Evolutionary conservation across 2,113 vertebrate genomes (phyloP), one percentile per base, ranked within the genome.

Genomic region (Leptobrachium ailaonicum): DNA sequence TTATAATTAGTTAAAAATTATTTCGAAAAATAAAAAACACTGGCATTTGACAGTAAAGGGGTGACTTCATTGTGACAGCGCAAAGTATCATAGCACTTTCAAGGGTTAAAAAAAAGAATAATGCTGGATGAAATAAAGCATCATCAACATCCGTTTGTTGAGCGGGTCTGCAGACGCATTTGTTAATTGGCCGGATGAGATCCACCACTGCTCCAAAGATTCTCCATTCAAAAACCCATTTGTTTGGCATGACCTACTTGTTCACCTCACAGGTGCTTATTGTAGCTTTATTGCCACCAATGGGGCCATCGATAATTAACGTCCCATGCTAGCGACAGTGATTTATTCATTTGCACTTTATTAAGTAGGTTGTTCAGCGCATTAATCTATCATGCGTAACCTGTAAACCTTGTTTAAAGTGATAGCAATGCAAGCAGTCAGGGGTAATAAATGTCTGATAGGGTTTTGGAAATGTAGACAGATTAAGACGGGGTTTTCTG

Each of bases 321-420:
- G 73, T 80, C 67, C 45, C 47, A 54, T 68, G 64, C 58, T 3
- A 20, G 12, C 58, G 78, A 74, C 78, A 80, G 42, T 74, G 78
- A 80, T 80, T 50, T 41, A 80, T 80, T 40, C 54, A 42, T 74
- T 74, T 80, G 71, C 78, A 80, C 78, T 80, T 80, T 80, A 72
- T 67, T 80, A 80, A 74, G 63, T 80, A 80, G 78, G 78, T 80
- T 80, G 73, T 68, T 80, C 71, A 80, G 41, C 47, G 4, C 53
- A 58, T 66, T 67, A 73, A 80, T 80, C 78, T 68, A 32, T 80
- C 71, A 58, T 73, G 5, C 47, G 5, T 44, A 73, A 13, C 53
- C 62, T 66, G 71, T 68, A 47, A 60, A 60, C 66, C 50, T 74
- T 32, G 67, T 80, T 6, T 68, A 80, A 67, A 44, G 77, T 50